A percentile compares a stretch with the other conserved stretches of the same genome.
Evolutionary conservation across 35 echinoderm and acorn worm genomes (phyloP).

Genomic region (Ophiothrix spiculata): DNA sequence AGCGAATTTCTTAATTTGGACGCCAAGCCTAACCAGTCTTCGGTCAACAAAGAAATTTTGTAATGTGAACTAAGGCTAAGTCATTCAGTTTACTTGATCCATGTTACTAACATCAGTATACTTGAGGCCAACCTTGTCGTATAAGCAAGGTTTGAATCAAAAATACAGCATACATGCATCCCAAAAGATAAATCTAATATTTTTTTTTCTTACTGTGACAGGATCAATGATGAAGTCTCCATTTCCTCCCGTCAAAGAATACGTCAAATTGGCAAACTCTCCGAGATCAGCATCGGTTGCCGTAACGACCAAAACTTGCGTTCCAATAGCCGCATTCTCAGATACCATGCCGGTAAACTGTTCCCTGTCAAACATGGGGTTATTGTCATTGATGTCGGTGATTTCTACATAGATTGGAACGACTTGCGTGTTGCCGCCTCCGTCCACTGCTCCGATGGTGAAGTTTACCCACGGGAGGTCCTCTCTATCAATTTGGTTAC

Average conservation of each 20-base stretch:
- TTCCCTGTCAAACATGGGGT: constrained; percentile 59
- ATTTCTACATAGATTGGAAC: constrained; percentile 66
- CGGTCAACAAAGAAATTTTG: too few species aligned
- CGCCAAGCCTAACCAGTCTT: too few species aligned
- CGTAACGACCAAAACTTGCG: constrained; percentile 46
- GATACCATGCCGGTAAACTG: constrained; percentile 29
- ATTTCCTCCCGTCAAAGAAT: constrained; percentile 65
- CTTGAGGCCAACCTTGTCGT: too few species aligned
- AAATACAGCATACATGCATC: too few species aligned
- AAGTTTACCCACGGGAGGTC: constrained; percentile 70
- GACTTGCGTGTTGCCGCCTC: constrained; percentile 47
- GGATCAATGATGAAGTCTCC: constrained; percentile 66
- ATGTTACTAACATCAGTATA: too few species aligned
- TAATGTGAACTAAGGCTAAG: too few species aligned
- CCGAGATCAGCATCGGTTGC: constrained; percentile 74
- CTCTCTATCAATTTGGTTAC: constrained; percentile 54
- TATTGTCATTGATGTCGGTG: constrained; percentile 94
- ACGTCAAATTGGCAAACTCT: constrained; percentile 57
- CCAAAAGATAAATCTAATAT: too few species aligned
- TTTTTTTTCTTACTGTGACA: constrained; percentile 73
- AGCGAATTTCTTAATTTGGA: too few species aligned
- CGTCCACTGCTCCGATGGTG: constrained; percentile 61
- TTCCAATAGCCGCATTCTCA: constrained; percentile 50
- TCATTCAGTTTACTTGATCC: too few species aligned
- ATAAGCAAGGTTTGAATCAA: too few species aligned